These are phyloP conservation scores for Elmis aenea DNA, from an alignment of 2,888 invertebrate species.

Conservation along the genomic window DNA sequence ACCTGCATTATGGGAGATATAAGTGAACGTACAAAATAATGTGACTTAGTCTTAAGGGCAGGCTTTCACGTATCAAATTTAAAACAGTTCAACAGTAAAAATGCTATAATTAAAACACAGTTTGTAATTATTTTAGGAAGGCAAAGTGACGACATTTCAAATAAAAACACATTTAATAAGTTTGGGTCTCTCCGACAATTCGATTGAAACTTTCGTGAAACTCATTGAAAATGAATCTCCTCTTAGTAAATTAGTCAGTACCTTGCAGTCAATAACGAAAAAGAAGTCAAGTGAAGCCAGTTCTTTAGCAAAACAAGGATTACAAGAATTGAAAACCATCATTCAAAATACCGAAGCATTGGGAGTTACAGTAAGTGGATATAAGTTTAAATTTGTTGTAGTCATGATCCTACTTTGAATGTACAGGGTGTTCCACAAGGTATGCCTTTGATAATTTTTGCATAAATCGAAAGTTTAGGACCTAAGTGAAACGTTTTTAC, in stretches of 20 bases:
- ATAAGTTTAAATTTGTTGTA: too few relatives aligned
- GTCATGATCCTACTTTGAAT: too few relatives aligned
- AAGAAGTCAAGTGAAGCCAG: slow-evolving; percentile 62
- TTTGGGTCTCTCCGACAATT: slow-evolving; percentile 63
- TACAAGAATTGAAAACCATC: slow-evolving; percentile 71
- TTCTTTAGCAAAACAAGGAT: slow-evolving; percentile 61
- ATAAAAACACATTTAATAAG: slow-evolving; percentile 64
- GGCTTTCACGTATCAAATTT: neutral
- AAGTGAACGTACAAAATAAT: too few relatives aligned
- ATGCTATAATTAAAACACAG: slow-evolving; percentile 2
- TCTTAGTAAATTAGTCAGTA: slow-evolving; percentile 55
- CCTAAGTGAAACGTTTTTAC: too few relatives aligned
- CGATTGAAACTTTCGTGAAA: slow-evolving; percentile 58
- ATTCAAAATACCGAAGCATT: slow-evolving; percentile 65
- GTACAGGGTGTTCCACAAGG: neutral
- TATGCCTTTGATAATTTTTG: too few relatives aligned
- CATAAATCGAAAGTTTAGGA: too few relatives aligned
- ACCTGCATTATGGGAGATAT: too few relatives aligned
- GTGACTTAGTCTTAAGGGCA: neutral
- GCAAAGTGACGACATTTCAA: slow-evolving; percentile 63
- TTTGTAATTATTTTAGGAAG: slow-evolving; percentile 49
- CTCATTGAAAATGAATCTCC: slow-evolving; percentile 65
- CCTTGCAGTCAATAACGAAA: slow-evolving; percentile 62
- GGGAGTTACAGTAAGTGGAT: slow-evolving; percentile 64
- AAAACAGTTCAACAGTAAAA: slow-evolving; percentile 4